Evolutionary conservation across 2,113 vertebrate genomes (phyloP), one percentile per base, ranked within the genome.

Genomic region (Actenoides hombroni): DNA sequence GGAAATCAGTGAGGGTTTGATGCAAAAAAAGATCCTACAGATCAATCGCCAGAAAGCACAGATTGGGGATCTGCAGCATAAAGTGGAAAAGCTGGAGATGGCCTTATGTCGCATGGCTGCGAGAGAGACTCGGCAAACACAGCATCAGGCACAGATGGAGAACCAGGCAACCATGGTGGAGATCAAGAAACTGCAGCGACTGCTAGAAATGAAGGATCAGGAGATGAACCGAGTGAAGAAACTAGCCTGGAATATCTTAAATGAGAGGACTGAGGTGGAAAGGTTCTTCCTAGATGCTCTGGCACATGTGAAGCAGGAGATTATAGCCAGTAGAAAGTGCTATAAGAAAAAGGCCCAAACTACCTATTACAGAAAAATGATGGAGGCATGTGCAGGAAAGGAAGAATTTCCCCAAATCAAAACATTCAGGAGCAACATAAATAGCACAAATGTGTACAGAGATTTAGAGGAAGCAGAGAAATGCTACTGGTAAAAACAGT

Each of bases 201-300:
- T 98, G 35, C 96, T 99, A 42, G 75, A 96, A 76, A 95, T 98
- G 97, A 98, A 98, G 56, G 98, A 98, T 64, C 97, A n/a, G 75
- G 99, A 99, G 91, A 95, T 98, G 95, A 98, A 96, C 35, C 91
- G 98, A 39, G 87, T 99, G 48, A 99, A 99, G 96, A 97, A 94
- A 83, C 95, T 98, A 48, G 98, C 98, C 12, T 90, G 83, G 75
- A 98, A 97, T 60, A 96, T 99, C 29, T 95, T 99, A 75, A 97
- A 98, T 85, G 98, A 99, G 92, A 98, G 98, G 81, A 98, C 97
- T 29, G 98, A 99, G 83, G 96, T 99, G 92, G 98, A 99, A 96
- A 86, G 78, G 10, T 99, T 99, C 96, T 99, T 98, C 95, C 97
- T 98, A 48, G 98, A 98, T 80, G 98, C 98, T 21, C 97, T 99